Percentiles rank a stretch among this genome's conserved stretches.
Evolutionary conservation across 1,140 invertebrate genomes (phyloP).

Genomic region (Zaprionus gabonicus): DNA sequence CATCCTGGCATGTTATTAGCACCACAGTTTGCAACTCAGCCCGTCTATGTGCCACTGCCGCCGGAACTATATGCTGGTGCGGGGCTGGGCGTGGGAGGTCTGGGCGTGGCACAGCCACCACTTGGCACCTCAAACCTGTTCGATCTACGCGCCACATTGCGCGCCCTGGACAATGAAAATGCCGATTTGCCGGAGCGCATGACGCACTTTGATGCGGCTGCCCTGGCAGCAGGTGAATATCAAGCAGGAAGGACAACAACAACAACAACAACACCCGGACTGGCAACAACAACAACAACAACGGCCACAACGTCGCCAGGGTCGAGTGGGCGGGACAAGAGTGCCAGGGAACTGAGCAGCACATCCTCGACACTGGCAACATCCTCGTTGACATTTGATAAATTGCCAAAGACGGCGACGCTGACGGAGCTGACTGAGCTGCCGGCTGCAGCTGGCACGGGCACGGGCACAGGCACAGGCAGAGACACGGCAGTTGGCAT

Average conservation of each 20-base stretch:
- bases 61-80: constrained; percentile 58
- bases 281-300: constrained; percentile 12
- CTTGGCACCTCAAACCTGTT: constrained; percentile 66
- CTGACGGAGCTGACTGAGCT: constrained; percentile 14
- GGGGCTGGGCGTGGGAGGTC: not conserved
- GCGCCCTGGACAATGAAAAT: constrained; percentile 76
- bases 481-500: constrained; percentile 27
- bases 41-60: constrained; percentile 36
- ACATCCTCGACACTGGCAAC: constrained; percentile 72
- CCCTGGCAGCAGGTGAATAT: constrained; percentile 62
- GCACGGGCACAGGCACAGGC: not conserved
- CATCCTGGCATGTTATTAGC: constrained; percentile 67
- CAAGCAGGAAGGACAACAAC: constrained; percentile 31
- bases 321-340: constrained; percentile 37
- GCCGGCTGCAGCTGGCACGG: constrained; percentile 26
- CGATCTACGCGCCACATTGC: constrained; percentile 73
- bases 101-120: constrained; percentile 9
- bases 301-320: constrained; percentile 28
- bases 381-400: constrained; percentile 81
- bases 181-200: constrained; percentile 76
- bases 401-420: constrained; percentile 72
- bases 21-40: constrained; percentile 56
- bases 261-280: not conserved
- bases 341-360: constrained; percentile 65
- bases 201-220: constrained; percentile 49